Evolutionary conservation across 2,113 vertebrate species (phyloP).

Genomic region (Istiophorus platypterus): DNA sequence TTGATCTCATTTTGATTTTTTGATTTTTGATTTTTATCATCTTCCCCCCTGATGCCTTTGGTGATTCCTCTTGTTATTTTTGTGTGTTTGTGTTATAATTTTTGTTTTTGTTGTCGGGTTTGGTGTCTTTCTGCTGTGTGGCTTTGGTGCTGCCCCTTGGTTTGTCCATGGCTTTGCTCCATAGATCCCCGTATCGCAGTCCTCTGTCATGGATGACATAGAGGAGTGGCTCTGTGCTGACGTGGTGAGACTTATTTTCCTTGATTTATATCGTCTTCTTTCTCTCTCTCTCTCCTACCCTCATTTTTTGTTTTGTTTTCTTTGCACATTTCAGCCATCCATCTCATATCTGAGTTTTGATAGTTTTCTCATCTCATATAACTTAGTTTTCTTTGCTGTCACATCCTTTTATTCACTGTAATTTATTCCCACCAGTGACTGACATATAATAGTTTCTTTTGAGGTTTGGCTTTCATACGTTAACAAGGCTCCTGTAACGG

Average conservation of each 20-base stretch:
- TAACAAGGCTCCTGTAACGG: conserved; percentile 31
- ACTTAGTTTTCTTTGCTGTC: conserved; percentile 50
- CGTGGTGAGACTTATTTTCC: conserved; percentile 93
- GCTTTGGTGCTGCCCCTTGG: conserved; percentile 85
- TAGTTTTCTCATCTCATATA: not conserved
- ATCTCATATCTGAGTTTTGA: conserved; percentile 36
- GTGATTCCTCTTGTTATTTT: conserved; percentile 73
- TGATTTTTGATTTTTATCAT: conserved; percentile 60
- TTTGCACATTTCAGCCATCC: conserved; percentile 45
- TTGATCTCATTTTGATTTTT: conserved; percentile 54
- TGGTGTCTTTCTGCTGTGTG: conserved; percentile 82
- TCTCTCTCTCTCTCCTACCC: conserved; percentile 17
- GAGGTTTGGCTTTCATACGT: conserved; percentile 23
- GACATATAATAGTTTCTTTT: conserved; percentile 31
- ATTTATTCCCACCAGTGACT: conserved; percentile 47
- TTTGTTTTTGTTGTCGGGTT: conserved; percentile 55
- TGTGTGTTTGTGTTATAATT: conserved; percentile 43
- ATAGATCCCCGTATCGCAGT: conserved; percentile 97
- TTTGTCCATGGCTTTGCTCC: conserved; percentile 89
- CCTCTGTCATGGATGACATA: conserved; percentile 99
- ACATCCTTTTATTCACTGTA: conserved; percentile 34
- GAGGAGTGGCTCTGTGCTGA: conserved; percentile 99
- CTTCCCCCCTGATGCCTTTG: conserved; percentile 61
- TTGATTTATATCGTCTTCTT: conserved; percentile 77
- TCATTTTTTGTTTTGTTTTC: conserved; percentile 27